Evolutionary conservation across 2,113 vertebrate species (phyloP).

Genomic region (Triplophysa tibetana): DNA sequence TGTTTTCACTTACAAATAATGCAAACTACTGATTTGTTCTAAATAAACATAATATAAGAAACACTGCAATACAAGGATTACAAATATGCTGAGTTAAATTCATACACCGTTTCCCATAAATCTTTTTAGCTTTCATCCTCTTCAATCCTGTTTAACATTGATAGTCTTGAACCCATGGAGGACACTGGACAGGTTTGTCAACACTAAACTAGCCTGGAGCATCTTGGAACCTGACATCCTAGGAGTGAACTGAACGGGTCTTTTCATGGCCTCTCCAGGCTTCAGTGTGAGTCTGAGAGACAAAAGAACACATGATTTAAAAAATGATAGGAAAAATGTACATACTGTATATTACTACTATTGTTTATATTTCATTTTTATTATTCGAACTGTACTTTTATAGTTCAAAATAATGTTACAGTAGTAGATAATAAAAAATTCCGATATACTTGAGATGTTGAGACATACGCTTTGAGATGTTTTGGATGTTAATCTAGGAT

Average conservation of each 20-base stretch:
- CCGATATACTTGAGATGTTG: no score
- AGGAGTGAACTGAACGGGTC: constrained; percentile 27
- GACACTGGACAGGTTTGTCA: not conserved
- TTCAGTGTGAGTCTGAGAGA: not conserved
- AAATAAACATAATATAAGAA: no score
- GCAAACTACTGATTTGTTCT: no score
- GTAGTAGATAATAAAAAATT: no score
- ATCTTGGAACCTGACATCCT: constrained; percentile 42
- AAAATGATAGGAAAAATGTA: not conserved
- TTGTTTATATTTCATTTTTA: not conserved
- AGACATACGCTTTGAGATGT: no score
- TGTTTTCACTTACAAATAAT: no score
- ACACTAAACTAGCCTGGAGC: constrained; percentile 39
- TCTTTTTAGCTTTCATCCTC: not conserved
- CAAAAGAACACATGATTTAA: not conserved
- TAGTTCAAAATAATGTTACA: no score
- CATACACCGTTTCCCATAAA: no score
- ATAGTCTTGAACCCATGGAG: constrained; percentile 48
- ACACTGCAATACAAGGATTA: no score
- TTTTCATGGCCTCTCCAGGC: constrained; percentile 34
- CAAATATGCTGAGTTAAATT: no score
- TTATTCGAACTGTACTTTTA: no score
- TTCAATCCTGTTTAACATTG: constrained; percentile 11
- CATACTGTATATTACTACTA: not conserved
- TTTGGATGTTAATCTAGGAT: no score